phyloP scores from a whole-genome alignment of 2,888 invertebrate species.

The Scaptomyza parva region DNA sequence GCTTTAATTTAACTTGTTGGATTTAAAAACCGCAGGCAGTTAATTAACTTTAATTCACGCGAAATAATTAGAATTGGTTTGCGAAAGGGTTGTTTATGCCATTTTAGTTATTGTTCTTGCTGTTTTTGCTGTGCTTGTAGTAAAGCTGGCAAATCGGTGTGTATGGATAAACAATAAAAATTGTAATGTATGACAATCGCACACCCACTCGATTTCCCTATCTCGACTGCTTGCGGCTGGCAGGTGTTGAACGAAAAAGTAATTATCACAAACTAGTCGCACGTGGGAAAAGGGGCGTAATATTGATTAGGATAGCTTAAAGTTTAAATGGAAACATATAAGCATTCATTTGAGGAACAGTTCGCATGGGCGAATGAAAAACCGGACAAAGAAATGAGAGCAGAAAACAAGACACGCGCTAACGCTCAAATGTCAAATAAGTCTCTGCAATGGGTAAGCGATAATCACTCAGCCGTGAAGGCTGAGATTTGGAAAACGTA shows the following conservation, averaged over 20 bases:
- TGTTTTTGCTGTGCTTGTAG: slow-evolving; percentile 47
- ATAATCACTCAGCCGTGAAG: slow-evolving; percentile 31
- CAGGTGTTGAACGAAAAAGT: slow-evolving; percentile 65
- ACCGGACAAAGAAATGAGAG: slow-evolving; percentile 4
- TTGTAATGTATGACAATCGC: slow-evolving; percentile 43
- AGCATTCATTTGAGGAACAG: slow-evolving; percentile 26
- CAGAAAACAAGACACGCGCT: slow-evolving; percentile 45
- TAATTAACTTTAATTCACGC: slow-evolving; percentile 59
- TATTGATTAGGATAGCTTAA: slow-evolving; percentile 48
- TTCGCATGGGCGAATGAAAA: background rate
- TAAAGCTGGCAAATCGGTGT: slow-evolving; percentile 5
- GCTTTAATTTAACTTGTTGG: slow-evolving; percentile 3
- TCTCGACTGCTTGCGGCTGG: slow-evolving; percentile 21
- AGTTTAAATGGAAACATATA: slow-evolving; percentile 57
- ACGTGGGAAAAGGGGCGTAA: background rate
- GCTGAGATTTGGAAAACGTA: slow-evolving; percentile 32
- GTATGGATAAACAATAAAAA: slow-evolving; percentile 53
- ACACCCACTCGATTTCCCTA: slow-evolving; percentile 10
- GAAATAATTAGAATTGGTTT: slow-evolving; percentile 49
- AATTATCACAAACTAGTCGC: slow-evolving; percentile 63
- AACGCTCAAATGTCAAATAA: slow-evolving; percentile 54
- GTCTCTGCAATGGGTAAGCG: slow-evolving; percentile 8
- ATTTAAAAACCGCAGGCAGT: slow-evolving; percentile 49
- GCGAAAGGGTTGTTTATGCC: slow-evolving; percentile 7
- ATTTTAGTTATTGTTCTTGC: slow-evolving; percentile 1